Evolutionary conservation across 2,888 invertebrate species (phyloP).

Genomic region (Arge pagana): DNA sequence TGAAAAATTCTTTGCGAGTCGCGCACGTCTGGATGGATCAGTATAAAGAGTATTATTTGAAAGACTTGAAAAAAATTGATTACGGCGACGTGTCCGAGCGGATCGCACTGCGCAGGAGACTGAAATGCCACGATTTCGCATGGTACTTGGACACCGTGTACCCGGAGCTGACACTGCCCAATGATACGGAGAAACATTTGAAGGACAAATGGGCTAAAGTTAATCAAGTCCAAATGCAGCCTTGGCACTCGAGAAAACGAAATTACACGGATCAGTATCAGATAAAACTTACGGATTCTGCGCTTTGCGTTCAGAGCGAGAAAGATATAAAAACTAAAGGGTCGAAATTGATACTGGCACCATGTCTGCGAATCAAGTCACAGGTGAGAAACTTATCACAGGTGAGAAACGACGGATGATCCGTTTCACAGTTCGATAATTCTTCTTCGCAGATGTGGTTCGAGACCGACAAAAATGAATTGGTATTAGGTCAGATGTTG

Average conservation of each 20-base stretch:
- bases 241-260: slow-evolving; percentile 82
- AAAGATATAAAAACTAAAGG: slow-evolving; percentile 80
- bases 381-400: slow-evolving; percentile 74
- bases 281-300: slow-evolving; percentile 73
- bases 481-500: slow-evolving; percentile 80
- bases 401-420: slow-evolving; percentile 12
- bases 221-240: slow-evolving; percentile 71
- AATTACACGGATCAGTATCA: slow-evolving; percentile 76
- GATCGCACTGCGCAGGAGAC: slow-evolving; percentile 69
- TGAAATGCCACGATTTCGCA: slow-evolving; percentile 80
- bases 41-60: slow-evolving; percentile 82
- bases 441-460: slow-evolving; percentile 72
- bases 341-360: slow-evolving; percentile 67
- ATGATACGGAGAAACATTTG: slow-evolving; percentile 62
- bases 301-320: slow-evolving; percentile 79
- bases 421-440: too few species aligned
- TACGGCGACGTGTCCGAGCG: slow-evolving; percentile 85
- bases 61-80: slow-evolving; percentile 65
- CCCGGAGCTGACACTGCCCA: slow-evolving; percentile 75
- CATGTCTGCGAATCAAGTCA: slow-evolving; percentile 71
- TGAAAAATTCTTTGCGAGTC: slow-evolving; percentile 88
- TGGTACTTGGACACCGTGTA: slow-evolving; percentile 89
- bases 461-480: slow-evolving; percentile 80
- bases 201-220: slow-evolving; percentile 67
- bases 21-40: slow-evolving; percentile 98